Percentiles rank a stretch among this genome's conserved stretches.
Evolutionary conservation across 1,140 invertebrate genomes (phyloP).

Genomic region (Procambarus clarkii): DNA sequence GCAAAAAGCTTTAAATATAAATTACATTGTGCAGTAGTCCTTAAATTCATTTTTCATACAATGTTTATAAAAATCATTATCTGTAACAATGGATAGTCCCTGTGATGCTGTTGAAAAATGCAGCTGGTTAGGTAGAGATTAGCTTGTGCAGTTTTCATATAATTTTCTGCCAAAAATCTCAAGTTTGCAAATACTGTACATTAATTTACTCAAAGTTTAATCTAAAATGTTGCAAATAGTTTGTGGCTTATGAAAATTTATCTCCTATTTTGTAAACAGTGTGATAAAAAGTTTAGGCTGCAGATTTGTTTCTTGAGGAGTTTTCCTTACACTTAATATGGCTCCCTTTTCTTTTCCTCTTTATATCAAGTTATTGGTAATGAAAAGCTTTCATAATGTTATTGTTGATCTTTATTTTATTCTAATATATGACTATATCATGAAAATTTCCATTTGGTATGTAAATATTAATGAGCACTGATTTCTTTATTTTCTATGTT

Average conservation of each 20-base stretch:
- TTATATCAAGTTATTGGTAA: neutral
- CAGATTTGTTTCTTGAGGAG: neutral
- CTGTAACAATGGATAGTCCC: neutral
- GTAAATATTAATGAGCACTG: neutral
- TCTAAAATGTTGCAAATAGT: neutral
- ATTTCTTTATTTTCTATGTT: neutral
- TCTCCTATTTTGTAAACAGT: neutral
- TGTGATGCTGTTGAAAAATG: conserved; percentile 14
- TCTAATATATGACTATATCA: neutral
- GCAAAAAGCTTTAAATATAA: conserved; percentile 26
- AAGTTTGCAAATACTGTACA: neutral
- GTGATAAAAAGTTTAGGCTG: neutral
- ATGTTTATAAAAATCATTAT: neutral
- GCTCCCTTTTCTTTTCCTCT: neutral
- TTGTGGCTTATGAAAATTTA: conserved; percentile 1
- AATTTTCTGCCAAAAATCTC: neutral
- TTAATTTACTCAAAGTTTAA: neutral
- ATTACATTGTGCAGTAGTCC: neutral
- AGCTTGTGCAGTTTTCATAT: neutral
- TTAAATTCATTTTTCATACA: conserved; percentile 7
- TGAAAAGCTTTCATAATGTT: neutral
- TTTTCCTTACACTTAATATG: neutral
- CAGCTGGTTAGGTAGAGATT: neutral
- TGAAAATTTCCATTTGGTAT: neutral
- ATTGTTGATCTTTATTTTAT: neutral